A percentile compares a stretch with the other conserved stretches of the same genome.
phyloP scores from a whole-genome alignment of 2,797 vertebrate genomes.

The Channallabes apus region DNA sequence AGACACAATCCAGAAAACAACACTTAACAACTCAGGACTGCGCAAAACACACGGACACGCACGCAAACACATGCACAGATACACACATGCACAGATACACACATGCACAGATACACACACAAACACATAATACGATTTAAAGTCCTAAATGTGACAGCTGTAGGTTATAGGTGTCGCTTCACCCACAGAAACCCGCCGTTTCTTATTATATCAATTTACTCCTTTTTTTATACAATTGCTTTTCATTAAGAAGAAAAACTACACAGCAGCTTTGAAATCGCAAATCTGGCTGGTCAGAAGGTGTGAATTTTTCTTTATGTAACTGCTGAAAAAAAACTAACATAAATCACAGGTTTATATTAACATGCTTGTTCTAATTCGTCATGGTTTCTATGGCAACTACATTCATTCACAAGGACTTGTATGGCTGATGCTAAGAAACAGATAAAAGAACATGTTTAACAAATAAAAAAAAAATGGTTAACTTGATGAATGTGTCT shows the following conservation, averaged over 20 bases:
- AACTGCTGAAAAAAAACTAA: background rate
- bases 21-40: constrained; percentile 7
- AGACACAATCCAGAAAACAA: constrained; percentile 24
- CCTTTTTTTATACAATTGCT: background rate
- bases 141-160: background rate
- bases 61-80: background rate
- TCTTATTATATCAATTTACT: background rate
- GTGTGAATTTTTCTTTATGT: background rate
- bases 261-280: background rate
- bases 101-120: background rate
- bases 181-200: too few relatives aligned
- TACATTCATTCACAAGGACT: background rate
- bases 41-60: background rate
- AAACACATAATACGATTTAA: background rate
- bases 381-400: background rate
- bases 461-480: background rate
- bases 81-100: background rate
- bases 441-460: too few relatives aligned
- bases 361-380: background rate
- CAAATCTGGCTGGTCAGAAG: background rate
- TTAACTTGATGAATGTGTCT: background rate
- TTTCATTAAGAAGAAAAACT: background rate
- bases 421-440: too few relatives aligned
- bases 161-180: background rate
- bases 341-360: background rate